A percentile compares a stretch with the other conserved stretches of the same genome.
phyloP scores from a whole-genome alignment of 1,140 invertebrate species.

The Myzus persicae region DNA sequence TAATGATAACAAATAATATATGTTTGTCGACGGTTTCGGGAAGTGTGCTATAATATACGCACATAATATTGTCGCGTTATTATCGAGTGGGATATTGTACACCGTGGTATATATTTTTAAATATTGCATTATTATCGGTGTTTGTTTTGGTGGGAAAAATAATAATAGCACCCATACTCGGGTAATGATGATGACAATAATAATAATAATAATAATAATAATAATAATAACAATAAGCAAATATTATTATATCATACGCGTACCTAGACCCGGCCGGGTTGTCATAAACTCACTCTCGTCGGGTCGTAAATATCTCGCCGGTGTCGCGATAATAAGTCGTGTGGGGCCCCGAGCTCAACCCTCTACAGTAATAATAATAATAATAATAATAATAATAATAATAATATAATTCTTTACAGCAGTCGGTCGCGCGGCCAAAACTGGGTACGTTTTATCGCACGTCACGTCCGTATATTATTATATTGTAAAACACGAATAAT shows the following conservation, averaged over 20 bases:
- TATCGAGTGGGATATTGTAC: not conserved
- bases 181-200: not conserved
- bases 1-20: not conserved
- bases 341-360: not conserved
- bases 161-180: not conserved
- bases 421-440: not conserved
- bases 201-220: not conserved
- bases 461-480: not conserved
- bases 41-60: not conserved
- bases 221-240: not conserved
- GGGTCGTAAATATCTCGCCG: not conserved
- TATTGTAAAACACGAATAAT: not conserved
- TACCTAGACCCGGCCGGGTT: not conserved
- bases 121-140: not conserved
- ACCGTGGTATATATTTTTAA: not conserved
- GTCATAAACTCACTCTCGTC: not conserved
- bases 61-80: not conserved
- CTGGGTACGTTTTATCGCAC: not conserved
- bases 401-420: too few species aligned
- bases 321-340: not conserved
- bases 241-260: not conserved
- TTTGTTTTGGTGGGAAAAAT: not conserved
- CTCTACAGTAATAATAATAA: not conserved
- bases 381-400: too few species aligned
- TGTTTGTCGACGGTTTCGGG: not conserved